These are phyloP conservation scores for Gnathonemus longibarbis DNA, from an alignment of 2,113 vertebrate species.

Conservation along the genomic window DNA sequence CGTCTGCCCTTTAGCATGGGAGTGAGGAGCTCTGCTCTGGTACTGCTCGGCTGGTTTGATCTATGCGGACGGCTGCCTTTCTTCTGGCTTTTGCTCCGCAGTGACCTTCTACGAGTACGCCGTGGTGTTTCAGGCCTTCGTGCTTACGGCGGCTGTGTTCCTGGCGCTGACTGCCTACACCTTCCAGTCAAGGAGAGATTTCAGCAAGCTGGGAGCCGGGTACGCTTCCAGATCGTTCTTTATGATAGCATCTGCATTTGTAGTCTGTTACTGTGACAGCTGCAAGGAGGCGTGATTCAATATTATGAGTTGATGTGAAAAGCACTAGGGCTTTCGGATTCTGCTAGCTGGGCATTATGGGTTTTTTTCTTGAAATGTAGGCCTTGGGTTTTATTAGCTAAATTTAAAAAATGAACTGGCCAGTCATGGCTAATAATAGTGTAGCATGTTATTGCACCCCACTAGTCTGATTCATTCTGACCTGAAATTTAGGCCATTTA, in stretches of 20 bases:
- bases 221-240: slow-evolving; percentile 47
- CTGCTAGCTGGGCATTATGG: neutral
- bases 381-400: neutral
- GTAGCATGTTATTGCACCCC: neutral
- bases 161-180: slow-evolving; percentile 79
- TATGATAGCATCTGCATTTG: neutral
- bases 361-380: neutral
- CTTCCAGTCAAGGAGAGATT: slow-evolving; percentile 88
- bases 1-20: neutral
- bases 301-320: neutral
- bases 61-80: neutral
- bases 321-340: neutral
- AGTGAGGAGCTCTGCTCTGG: neutral
- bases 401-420: neutral
- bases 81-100: slow-evolving; percentile 42
- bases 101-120: slow-evolving; percentile 84
- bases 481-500: neutral
- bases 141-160: slow-evolving; percentile 82
- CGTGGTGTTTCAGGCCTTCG: slow-evolving; percentile 78
- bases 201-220: slow-evolving; percentile 87
- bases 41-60: neutral
- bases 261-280: neutral
- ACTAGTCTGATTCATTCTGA: neutral
- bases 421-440: neutral
- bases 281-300: neutral